Conservation (phyloP, 2,888 invertebrate genomes). For the Clistopyga incitator region DNA sequence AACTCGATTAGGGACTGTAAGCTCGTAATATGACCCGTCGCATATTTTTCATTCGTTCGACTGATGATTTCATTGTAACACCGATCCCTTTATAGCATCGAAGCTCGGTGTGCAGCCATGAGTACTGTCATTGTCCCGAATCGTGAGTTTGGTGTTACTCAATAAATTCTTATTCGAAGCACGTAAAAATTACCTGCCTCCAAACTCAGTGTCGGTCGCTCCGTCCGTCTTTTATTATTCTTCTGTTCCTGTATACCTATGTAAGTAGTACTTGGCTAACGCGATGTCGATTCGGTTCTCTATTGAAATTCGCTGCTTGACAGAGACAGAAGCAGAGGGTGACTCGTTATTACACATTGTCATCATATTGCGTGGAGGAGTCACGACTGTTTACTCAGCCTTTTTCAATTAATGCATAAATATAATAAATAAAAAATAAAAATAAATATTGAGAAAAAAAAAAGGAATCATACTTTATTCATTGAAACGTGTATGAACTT, state of each 20-base stretch:
- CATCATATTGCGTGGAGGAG: slow-evolving; percentile 6
- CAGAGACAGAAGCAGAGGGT: not conserved
- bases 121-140: slow-evolving; percentile 73
- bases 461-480: slow-evolving; percentile 39
- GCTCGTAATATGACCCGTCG: slow-evolving; percentile 32
- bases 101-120: slow-evolving; percentile 63
- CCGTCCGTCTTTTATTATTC: slow-evolving; percentile 27
- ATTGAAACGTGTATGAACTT: slow-evolving; percentile 23
- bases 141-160: slow-evolving; percentile 75
- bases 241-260: not conserved
- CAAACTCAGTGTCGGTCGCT: slow-evolving; percentile 52
- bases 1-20: not conserved
- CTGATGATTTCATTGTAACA: slow-evolving; percentile 75
- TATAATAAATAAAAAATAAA: not conserved
- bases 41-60: slow-evolving; percentile 64
- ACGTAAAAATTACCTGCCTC: slow-evolving; percentile 71
- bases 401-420: not conserved
- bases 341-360: slow-evolving; percentile 10
- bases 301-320: slow-evolving; percentile 35
- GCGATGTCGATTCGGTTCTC: slow-evolving; percentile 4
- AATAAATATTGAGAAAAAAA: not conserved
- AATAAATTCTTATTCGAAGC: slow-evolving; percentile 73
- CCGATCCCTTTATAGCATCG: slow-evolving; percentile 77
- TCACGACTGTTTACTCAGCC: not conserved
- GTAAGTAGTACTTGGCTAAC: not conserved